These are phyloP conservation scores for Corticium candelabrum DNA, from an alignment of 37 sponge, comb jelly and placozoan genomes.

Conservation along the genomic window DNA sequence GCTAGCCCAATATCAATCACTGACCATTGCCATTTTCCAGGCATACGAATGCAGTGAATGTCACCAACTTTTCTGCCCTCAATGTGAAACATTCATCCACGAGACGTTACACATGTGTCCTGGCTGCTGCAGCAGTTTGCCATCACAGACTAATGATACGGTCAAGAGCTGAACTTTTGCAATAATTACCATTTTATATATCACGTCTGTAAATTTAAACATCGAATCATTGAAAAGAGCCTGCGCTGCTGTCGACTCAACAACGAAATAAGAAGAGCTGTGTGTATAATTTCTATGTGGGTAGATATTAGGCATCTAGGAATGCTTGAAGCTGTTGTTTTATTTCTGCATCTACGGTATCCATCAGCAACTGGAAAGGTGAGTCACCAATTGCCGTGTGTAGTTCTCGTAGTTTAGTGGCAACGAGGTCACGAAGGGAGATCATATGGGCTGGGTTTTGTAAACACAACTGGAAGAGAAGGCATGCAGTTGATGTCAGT, in stretches of 20 bases:
- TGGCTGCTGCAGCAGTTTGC: conserved; percentile 51
- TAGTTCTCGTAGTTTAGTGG: not conserved
- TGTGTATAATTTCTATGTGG: no score
- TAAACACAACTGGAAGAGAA: not conserved
- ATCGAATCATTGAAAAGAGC: not conserved
- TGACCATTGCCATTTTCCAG: conserved; percentile 13
- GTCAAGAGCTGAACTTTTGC: no score
- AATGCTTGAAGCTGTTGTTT: conserved; percentile 1
- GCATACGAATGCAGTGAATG: conserved; percentile 45
- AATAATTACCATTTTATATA: no score
- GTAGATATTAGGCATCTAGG: conserved; percentile 5
- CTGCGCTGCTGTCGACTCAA: no score
- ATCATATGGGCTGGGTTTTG: not conserved
- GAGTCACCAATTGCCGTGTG: not conserved
- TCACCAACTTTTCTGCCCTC: conserved; percentile 47
- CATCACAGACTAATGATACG: no score
- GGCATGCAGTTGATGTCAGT: not conserved
- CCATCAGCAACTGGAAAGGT: not conserved
- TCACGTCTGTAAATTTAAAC: not conserved
- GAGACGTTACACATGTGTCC: conserved; percentile 87
- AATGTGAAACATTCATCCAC: conserved; percentile 86
- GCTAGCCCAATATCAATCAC: not conserved
- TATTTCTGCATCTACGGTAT: not conserved
- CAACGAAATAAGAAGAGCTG: no score
- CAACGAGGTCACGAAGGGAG: not conserved